Conservation (phyloP, 2,113 vertebrate species). For the Copsychus sechellarum region DNA sequence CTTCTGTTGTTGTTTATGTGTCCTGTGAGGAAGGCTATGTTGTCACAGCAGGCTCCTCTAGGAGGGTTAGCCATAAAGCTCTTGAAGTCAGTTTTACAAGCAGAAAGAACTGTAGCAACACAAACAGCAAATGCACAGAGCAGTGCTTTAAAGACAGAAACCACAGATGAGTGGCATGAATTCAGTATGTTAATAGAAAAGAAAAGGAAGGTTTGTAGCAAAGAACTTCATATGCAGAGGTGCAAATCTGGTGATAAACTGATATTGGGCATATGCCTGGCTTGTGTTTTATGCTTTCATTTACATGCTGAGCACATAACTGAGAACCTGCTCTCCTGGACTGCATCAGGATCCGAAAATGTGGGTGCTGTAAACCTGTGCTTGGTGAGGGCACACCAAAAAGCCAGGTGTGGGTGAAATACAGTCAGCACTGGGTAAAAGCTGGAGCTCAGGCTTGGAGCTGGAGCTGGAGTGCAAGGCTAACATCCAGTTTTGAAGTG, state of each 20-base stretch:
- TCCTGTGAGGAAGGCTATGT: conserved; percentile 29
- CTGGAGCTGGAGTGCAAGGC: background rate
- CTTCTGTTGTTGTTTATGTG: conserved; percentile 41
- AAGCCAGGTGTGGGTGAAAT: background rate
- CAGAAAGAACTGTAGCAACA: background rate
- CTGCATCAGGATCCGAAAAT: background rate
- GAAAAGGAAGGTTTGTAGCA: background rate
- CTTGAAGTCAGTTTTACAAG: background rate
- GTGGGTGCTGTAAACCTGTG: background rate
- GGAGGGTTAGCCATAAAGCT: background rate
- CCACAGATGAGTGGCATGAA: background rate
- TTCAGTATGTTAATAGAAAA: background rate
- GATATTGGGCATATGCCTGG: background rate
- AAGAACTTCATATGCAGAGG: background rate
- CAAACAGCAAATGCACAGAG: background rate
- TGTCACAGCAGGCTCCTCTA: conserved; percentile 12
- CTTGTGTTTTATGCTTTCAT: background rate
- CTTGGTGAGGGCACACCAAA: background rate
- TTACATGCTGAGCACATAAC: background rate
- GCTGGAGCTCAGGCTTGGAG: background rate
- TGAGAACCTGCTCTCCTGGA: background rate
- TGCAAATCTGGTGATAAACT: background rate
- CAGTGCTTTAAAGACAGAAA: background rate
- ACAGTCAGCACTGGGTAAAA: background rate
- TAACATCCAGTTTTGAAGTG: background rate